A percentile compares a stretch with the other conserved stretches of the same genome.
These are phyloP conservation scores for Drosophila santomea DNA, from an alignment of 1,140 invertebrate genomes.

Conservation along the genomic window DNA sequence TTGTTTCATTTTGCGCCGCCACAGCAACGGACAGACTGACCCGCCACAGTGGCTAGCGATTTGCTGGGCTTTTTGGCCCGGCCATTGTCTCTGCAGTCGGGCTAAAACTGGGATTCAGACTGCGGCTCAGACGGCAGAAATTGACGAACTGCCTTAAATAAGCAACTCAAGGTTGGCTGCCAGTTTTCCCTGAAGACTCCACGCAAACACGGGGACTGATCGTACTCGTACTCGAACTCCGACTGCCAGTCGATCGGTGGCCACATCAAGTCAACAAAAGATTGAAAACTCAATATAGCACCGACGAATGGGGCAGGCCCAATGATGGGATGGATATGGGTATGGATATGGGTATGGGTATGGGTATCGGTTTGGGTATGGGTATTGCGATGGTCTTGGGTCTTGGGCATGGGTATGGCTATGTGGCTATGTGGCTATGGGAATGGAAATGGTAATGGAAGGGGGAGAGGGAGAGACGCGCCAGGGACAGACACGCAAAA, in stretches of 20 bases:
- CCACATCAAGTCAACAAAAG: conserved; percentile 83
- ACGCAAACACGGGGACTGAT: conserved; percentile 26
- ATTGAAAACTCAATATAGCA: conserved; percentile 84
- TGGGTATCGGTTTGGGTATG: too few species aligned
- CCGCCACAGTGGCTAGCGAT: conserved; percentile 80
- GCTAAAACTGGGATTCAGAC: conserved; percentile 11
- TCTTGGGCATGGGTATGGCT: not conserved
- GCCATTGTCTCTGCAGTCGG: conserved; percentile 55
- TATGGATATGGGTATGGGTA: conserved; percentile 29
- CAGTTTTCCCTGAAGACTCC: conserved; percentile 80
- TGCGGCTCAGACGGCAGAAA: conserved; percentile 47
- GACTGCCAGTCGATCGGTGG: conserved; percentile 66
- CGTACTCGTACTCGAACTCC: conserved; percentile 5
- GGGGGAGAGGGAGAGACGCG: not conserved
- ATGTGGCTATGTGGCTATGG: not conserved
- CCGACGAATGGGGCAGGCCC: conserved; percentile 49
- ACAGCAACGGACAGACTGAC: conserved; percentile 48
- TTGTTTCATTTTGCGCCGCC: conserved; percentile 81
- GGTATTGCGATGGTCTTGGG: conserved; percentile 5
- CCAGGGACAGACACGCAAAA: conserved; percentile 72
- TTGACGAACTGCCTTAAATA: conserved; percentile 80
- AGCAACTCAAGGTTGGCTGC: conserved; percentile 81
- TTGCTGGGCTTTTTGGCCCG: conserved; percentile 55
- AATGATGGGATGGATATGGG: conserved; percentile 55
- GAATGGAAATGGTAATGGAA: conserved; percentile 10